Conservation (phyloP, 2,113 vertebrate genomes). For the Phylloscopus trochiloides region DNA sequence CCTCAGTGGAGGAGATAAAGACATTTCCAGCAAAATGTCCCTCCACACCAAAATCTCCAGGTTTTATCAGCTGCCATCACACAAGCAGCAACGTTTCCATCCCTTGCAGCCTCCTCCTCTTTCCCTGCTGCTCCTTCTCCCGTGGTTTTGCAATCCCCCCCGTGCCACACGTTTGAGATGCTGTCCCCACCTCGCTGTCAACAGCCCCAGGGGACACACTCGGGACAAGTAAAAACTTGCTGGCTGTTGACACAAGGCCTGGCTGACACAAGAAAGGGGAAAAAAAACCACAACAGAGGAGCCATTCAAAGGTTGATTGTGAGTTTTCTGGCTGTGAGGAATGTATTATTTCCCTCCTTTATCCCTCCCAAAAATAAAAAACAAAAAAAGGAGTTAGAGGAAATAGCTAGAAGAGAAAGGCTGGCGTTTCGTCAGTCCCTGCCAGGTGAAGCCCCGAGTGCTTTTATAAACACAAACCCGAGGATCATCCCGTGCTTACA, state of each 20-base stretch:
- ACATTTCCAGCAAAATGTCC: neutral
- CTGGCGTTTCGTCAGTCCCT: neutral
- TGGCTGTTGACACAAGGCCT: constrained; percentile 6
- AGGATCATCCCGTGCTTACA: neutral
- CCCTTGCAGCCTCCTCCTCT: neutral
- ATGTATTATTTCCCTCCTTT: neutral
- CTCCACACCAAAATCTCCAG: too few relatives aligned
- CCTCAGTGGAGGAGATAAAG: neutral
- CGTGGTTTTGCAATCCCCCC: neutral
- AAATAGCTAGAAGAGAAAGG: accelerated
- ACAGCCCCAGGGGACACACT: neutral
- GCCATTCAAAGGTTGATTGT: neutral
- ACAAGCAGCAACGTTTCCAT: accelerated
- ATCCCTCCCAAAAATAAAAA: neutral
- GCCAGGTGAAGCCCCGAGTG: neutral
- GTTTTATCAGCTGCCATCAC: neutral
- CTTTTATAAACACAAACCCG: neutral
- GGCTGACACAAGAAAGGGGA: neutral
- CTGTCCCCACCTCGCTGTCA: neutral
- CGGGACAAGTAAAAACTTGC: constrained; percentile 6
- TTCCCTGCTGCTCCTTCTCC: neutral
- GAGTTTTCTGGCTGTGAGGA: neutral
- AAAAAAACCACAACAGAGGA: neutral
- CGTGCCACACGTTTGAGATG: neutral
- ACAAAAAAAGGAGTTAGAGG: neutral